Evolutionary conservation across 2,888 invertebrate species (phyloP), one percentile per base, ranked within the genome.

Genomic region (Drosophila basisetae): DNA sequence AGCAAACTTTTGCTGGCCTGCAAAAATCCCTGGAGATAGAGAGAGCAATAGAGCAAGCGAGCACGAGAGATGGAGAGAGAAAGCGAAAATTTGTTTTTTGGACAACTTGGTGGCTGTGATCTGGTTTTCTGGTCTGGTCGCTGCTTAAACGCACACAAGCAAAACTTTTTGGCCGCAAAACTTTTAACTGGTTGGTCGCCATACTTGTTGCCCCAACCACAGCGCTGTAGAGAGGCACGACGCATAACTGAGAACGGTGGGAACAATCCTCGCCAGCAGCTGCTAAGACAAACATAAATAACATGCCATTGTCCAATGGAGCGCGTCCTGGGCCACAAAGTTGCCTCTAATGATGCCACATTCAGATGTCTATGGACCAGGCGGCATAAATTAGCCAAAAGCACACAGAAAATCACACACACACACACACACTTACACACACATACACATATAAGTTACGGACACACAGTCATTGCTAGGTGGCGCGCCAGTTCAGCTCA

Each of bases 211-310:
- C 50, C 50, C 56, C 56, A n/a, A 28, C 39, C n/a, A 22, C 13
- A 56, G 56, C 56, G 43, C n/a, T 43, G 58, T 30, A n/a, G 35
- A 41, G 43, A 18, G 64, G 35, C 10, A 37, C 54, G 18, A n/a
- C 11, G 28, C n/a, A 39, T 37, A 55, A 55, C 35, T 37, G 37
- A n/a, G 56, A 39, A 13, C 41, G 37, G 37, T 63, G 63, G 63
- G 70, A 80, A 62, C 64, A 76, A 68, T 77, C 52, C 65, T 63
- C 37, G 65, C 77, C 63, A 84, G 88, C 84, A 90, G 88, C 85
- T 89, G 85, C 76, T 86, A 86, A 86, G 85, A 86, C 85, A 86
- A 86, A 86, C 90, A 86, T 86, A 86, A 86, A 86, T 86, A 90
- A 90, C 74, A 90, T 78, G 89, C 83, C 89, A 90, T 86, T 86